These are phyloP conservation scores for Eurypyga helias DNA, from an alignment of 2,113 vertebrate genomes.

Conservation along the genomic window DNA sequence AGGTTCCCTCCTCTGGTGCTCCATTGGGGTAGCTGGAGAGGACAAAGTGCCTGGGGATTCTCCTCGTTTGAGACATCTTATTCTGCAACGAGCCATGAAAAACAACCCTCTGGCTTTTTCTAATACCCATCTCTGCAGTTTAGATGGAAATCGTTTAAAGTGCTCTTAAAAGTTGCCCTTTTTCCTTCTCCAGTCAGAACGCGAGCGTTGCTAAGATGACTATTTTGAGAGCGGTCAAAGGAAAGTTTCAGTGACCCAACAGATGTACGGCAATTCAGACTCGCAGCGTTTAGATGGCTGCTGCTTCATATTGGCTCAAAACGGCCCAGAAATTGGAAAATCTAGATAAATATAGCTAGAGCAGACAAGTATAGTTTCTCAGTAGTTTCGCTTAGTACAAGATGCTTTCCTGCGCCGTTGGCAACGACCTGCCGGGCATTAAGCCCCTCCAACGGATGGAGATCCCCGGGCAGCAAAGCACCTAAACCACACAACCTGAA, in stretches of 20 bases:
- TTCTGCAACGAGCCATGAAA: slow-evolving; percentile 6
- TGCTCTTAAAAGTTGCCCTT: background rate
- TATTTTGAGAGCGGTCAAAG: slow-evolving; percentile 16
- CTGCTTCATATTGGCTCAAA: background rate
- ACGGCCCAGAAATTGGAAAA: slow-evolving; percentile 34
- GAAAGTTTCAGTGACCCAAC: slow-evolving; percentile 43
- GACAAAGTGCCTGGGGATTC: slow-evolving; percentile 3
- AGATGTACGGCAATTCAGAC: slow-evolving; percentile 17
- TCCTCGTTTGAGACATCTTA: slow-evolving; percentile 66
- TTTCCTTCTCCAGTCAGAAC: background rate
- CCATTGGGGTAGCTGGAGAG: slow-evolving; percentile 34
- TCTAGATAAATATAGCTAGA: background rate
- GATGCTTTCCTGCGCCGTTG: background rate
- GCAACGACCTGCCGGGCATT: background rate
- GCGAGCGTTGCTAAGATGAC: background rate
- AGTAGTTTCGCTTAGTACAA: background rate
- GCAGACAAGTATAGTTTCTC: background rate
- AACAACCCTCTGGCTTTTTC: background rate
- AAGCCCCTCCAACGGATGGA: background rate
- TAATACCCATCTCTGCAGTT: background rate
- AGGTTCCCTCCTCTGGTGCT: slow-evolving; percentile 18
- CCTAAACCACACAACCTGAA: background rate
- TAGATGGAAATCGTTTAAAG: background rate
- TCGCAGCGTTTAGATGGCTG: background rate
- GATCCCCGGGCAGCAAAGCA: background rate